phyloP scores from a whole-genome alignment of 2,797 vertebrate genomes.

The Urosaurus nigricauda region DNA sequence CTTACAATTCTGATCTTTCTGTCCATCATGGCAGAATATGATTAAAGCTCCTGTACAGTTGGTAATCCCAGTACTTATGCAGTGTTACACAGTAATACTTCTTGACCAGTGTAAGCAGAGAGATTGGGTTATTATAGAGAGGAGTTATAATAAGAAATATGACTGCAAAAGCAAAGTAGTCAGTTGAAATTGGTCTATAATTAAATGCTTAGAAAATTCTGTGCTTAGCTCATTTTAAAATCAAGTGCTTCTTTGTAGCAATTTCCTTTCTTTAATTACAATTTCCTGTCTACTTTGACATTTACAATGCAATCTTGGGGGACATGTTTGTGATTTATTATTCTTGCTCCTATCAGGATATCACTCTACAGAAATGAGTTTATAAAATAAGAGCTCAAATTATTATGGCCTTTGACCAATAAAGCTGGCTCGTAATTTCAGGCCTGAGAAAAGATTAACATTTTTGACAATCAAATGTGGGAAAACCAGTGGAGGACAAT shows the following conservation, averaged over 20 bases:
- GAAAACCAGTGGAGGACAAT: conserved; percentile 81
- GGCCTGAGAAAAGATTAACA: conserved; percentile 90
- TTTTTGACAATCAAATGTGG: conserved; percentile 90
- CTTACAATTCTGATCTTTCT: conserved; percentile 65
- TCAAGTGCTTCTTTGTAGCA: conserved; percentile 93
- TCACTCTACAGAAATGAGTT: conserved; percentile 94
- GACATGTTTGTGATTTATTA: conserved; percentile 95
- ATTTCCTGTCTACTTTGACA: conserved; percentile 95
- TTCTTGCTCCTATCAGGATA: conserved; percentile 92
- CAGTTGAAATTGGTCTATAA: conserved; percentile 91
- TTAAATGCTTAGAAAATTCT: conserved; percentile 96
- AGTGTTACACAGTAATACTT: conserved; percentile 73
- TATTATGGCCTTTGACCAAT: conserved; percentile 95
- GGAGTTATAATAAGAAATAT: conserved; percentile 85
- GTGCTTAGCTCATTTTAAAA: conserved; percentile 93
- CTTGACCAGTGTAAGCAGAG: conserved; percentile 69
- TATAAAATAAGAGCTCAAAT: conserved; percentile 96
- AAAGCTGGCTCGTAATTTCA: conserved; percentile 91
- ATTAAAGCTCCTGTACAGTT: conserved; percentile 74
- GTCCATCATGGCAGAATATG: conserved; percentile 61
- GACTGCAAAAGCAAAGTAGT: conserved; percentile 85
- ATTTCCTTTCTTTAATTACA: conserved; percentile 99
- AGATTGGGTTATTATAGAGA: conserved; percentile 82
- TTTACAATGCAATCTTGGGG: conserved; percentile 96
- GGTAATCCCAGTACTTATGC: conserved; percentile 74